phyloP scores from a whole-genome alignment of 2,888 invertebrate genomes.

The Orthonevra nobilis region DNA sequence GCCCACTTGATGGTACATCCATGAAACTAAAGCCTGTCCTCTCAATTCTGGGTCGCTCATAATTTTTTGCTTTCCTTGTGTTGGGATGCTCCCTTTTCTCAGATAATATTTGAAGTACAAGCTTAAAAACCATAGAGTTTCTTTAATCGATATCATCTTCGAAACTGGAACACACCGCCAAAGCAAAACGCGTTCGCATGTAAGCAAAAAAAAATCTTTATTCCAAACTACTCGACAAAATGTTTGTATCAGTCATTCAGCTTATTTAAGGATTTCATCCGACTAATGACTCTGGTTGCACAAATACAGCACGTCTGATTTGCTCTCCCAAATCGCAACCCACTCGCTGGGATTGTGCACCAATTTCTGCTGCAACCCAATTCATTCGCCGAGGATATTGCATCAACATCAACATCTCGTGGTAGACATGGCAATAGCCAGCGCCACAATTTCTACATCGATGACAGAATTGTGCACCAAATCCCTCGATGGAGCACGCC shows the following conservation, averaged over 20 bases:
- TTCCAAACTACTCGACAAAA: not conserved
- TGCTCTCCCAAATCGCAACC: conserved; percentile 15
- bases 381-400: conserved; percentile 39
- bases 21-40: too few species aligned
- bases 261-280: too few species aligned
- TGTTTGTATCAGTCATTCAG: conserved; percentile 1
- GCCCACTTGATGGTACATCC: too few species aligned
- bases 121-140: too few species aligned
- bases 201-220: too few species aligned
- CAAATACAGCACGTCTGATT: conserved; percentile 6
- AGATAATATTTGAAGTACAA: too few species aligned
- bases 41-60: too few species aligned
- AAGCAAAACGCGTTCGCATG: too few species aligned
- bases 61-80: too few species aligned
- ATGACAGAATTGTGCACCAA: conserved; percentile 51
- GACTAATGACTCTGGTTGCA: conserved; percentile 24
- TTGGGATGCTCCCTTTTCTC: too few species aligned
- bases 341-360: conserved; percentile 26
- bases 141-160: too few species aligned
- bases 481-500: conserved; percentile 47
- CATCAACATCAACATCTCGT: conserved; percentile 24
- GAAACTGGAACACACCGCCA: too few species aligned
- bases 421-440: conserved; percentile 9
- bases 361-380: conserved; percentile 53
- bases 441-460: conserved; percentile 45